phyloP scores from a whole-genome alignment of 1,140 invertebrate species.

The Macrobrachium rosenbergii region DNA sequence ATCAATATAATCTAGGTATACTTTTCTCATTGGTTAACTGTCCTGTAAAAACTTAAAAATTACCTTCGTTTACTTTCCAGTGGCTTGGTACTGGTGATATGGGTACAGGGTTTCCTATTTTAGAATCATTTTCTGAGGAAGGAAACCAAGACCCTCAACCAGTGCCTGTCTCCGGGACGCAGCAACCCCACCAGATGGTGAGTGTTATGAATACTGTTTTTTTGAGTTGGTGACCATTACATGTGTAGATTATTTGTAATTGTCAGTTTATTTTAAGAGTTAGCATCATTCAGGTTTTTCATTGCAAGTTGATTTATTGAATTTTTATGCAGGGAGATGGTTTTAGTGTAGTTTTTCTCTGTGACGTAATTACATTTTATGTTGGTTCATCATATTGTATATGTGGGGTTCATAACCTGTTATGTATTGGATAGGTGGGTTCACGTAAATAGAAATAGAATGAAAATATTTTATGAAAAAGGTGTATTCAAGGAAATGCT shows the following conservation, averaged over 20 bases:
- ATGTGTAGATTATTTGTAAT: background rate
- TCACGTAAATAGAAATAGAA: no score
- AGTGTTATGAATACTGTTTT: background rate
- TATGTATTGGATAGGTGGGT: no score
- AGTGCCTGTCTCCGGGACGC: background rate
- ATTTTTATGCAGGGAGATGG: no score
- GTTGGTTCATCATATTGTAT: no score
- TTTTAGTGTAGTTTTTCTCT: no score
- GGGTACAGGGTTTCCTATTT: slow-evolving; percentile 18
- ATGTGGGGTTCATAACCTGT: no score
- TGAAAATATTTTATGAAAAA: no score
- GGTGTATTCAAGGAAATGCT: no score
- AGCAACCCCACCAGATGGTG: slow-evolving; percentile 14
- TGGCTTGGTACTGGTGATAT: slow-evolving; percentile 20
- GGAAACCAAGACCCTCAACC: slow-evolving; percentile 11
- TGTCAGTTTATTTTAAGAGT: background rate
- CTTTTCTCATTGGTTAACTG: background rate
- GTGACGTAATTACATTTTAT: no score
- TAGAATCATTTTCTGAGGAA: background rate
- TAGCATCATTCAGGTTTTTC: background rate
- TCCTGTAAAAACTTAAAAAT: background rate
- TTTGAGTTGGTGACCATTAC: background rate
- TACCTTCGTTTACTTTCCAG: background rate
- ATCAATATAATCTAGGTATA: background rate
- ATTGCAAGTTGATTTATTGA: no score